Conservation (phyloP, 1,140 invertebrate genomes). For the Platyura marginata region DNA sequence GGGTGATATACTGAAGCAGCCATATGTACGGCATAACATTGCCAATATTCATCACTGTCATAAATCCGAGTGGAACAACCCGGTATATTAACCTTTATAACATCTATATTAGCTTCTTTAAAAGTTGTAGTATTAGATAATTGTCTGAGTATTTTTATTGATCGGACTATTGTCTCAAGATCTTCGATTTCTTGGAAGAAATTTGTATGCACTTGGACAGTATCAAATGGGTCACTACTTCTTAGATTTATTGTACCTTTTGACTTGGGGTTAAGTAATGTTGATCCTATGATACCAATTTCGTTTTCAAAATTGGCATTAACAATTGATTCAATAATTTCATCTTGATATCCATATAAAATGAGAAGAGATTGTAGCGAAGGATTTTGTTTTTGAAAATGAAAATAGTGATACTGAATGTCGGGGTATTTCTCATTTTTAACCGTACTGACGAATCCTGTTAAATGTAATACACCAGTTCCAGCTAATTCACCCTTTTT, state of each 20-base stretch:
- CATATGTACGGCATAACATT: conserved; percentile 27
- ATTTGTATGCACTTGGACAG: conserved; percentile 36
- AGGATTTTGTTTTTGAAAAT: conserved; percentile 19
- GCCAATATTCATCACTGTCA: conserved; percentile 17
- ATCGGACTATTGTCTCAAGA: conserved; percentile 17
- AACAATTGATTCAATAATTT: conserved; percentile 1
- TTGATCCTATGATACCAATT: conserved; percentile 13
- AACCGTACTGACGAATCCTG: conserved; percentile 23
- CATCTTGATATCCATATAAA: conserved; percentile 7
- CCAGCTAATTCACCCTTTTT: conserved; percentile 18
- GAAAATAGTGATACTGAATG: conserved; percentile 22
- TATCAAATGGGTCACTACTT: conserved; percentile 30
- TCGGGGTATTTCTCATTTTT: conserved; percentile 22
- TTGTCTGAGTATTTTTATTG: conserved; percentile 4
- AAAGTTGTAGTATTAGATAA: conserved; percentile 5
- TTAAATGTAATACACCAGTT: conserved; percentile 20
- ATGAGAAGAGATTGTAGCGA: conserved; percentile 16
- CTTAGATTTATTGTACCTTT: conserved; percentile 28
- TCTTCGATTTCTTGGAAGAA: conserved; percentile 28
- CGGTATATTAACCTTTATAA: conserved; percentile 15
- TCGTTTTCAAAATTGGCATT: neutral
- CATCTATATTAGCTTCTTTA: conserved; percentile 8
- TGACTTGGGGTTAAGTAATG: conserved; percentile 29
- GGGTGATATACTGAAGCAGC: conserved; percentile 28
- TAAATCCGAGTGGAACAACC: conserved; percentile 16